These are phyloP conservation scores for Pseudoatta argentina DNA, from an alignment of 1,140 invertebrate species.

Conservation along the genomic window DNA sequence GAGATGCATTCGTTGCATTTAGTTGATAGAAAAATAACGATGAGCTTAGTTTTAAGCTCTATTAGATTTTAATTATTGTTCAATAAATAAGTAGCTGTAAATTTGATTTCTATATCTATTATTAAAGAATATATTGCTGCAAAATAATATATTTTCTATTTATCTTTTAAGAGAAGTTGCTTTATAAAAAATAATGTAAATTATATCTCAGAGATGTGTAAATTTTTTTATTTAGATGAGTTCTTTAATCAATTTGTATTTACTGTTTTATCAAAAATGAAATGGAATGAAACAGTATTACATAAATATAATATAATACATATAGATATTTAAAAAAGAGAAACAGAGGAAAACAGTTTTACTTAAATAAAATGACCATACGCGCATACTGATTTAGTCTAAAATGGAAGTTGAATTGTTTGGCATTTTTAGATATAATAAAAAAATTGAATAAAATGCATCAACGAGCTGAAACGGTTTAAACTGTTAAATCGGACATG, in stretches of 20 bases:
- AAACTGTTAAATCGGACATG: not conserved
- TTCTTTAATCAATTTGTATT: not conserved
- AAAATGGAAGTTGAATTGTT: slow-evolving; percentile 10
- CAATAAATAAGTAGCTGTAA: not conserved
- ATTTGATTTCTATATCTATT: not conserved
- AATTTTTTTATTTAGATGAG: not conserved
- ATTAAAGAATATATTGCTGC: not conserved
- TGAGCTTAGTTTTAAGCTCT: not conserved
- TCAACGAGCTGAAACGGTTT: not conserved
- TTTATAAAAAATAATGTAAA: not conserved
- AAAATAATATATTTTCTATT: slow-evolving; percentile 2
- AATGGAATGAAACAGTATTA: not conserved
- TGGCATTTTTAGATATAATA: not conserved
- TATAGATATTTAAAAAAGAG: not conserved
- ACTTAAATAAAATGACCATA: not conserved
- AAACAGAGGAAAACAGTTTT: not conserved
- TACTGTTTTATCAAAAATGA: not conserved
- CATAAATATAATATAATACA: too few species aligned
- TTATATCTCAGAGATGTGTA: not conserved
- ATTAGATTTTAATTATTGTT: not conserved
- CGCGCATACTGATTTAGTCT: not conserved
- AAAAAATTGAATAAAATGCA: slow-evolving; percentile 19
- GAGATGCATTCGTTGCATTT: not conserved
- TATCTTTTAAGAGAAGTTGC: not conserved
- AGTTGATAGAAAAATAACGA: not conserved